A percentile compares a stretch with the other conserved stretches of the same genome.
phyloP scores from a whole-genome alignment of 2,113 vertebrate genomes.

The Cyprinodon brontotheroides region DNA sequence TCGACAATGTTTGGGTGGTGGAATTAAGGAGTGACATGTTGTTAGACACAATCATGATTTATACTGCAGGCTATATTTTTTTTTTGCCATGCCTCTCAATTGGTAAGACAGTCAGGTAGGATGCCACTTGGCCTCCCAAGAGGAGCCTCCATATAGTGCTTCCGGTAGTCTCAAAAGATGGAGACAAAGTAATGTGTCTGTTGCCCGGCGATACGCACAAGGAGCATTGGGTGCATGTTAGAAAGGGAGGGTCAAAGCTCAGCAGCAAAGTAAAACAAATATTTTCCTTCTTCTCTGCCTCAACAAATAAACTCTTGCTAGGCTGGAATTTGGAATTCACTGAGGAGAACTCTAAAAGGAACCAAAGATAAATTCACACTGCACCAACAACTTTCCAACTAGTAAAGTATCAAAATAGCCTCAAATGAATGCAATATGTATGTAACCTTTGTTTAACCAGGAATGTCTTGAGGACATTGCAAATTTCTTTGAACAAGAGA shows the following conservation, averaged over 20 bases:
- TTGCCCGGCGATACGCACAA: conserved; percentile 80
- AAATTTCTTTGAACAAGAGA: too few relatives aligned
- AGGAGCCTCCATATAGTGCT: conserved; percentile 70
- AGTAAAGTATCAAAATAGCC: conserved; percentile 1
- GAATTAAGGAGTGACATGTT: conserved; percentile 69
- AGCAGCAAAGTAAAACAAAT: conserved; percentile 73
- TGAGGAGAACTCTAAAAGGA: conserved; percentile 19
- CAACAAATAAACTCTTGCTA: conserved; percentile 61
- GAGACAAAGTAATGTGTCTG: conserved; percentile 79
- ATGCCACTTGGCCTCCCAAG: conserved; percentile 69
- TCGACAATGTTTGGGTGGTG: conserved; percentile 50
- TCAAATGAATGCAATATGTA: too few relatives aligned
- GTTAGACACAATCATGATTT: conserved; percentile 77
- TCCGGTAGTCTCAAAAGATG: conserved; percentile 77
- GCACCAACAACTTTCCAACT: not conserved
- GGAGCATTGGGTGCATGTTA: conserved; percentile 72
- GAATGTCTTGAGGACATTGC: too few relatives aligned
- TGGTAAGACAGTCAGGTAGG: conserved; percentile 83
- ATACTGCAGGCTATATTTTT: conserved; percentile 63
- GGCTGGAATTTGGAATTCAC: conserved; percentile 50
- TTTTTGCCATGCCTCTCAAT: conserved; percentile 71
- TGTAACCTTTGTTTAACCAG: too few relatives aligned
- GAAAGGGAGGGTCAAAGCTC: conserved; percentile 58
- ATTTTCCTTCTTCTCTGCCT: conserved; percentile 58
- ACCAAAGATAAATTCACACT: conserved; percentile 21